Evolutionary conservation across 2,797 vertebrate genomes (phyloP).

Genomic region (Eospalax fontanierii): DNA sequence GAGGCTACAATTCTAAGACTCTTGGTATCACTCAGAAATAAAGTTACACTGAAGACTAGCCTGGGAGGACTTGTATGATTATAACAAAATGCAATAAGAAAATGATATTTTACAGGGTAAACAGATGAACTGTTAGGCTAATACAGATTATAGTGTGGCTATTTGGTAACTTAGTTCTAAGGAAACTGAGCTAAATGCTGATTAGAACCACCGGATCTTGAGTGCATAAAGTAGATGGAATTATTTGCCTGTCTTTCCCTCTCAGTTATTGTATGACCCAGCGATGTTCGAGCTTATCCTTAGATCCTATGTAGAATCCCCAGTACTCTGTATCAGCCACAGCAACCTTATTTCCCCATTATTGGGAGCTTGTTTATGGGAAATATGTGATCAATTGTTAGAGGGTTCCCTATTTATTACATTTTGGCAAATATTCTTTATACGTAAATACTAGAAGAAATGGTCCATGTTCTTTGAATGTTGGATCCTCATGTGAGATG

Average conservation of each 20-base stretch:
- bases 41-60: background rate
- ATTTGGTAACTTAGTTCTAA: background rate
- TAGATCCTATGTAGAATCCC: too few species aligned
- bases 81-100: background rate
- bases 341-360: background rate
- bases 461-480: background rate
- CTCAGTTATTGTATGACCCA: too few species aligned
- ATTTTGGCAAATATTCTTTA: conserved; percentile 32
- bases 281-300: background rate
- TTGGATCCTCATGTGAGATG: background rate
- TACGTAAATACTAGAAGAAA: conserved; percentile 4
- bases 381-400: background rate
- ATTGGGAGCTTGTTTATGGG: background rate
- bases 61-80: background rate
- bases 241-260: background rate
- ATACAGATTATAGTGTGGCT: background rate
- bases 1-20: background rate
- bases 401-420: background rate
- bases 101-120: background rate
- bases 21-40: background rate
- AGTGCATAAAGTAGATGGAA: background rate
- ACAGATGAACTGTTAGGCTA: background rate
- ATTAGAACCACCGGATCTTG: background rate
- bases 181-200: background rate
- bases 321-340: background rate